Base-by-base conservation (phyloP, 2,113 vertebrate species). In the Lampris megalopsis region DNA sequence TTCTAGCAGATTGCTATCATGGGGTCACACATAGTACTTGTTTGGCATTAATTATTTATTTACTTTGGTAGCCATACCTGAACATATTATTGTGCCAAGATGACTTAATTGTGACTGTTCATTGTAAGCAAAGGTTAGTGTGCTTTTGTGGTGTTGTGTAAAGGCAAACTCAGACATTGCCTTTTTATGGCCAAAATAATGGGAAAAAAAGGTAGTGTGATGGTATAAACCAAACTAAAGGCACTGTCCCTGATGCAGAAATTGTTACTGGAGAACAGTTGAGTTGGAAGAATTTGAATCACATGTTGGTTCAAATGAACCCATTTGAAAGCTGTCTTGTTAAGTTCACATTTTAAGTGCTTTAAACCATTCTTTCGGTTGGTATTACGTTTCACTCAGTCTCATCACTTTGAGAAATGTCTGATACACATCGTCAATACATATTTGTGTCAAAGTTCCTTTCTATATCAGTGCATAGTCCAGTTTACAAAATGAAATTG, bases 1-100 rank as follows among this genome's bases (percentile, higher is more conserved):
- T 71, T 24, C 24, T 24, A 24, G 24, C 24, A 24, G 24, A 24
- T 24, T 24, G 24, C 24, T 24, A 0, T 24, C 24, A 24, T 24
- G 24, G 24, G 24, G 73, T 80, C 41, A 50, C 3, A 54, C 41
- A 58, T 47, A 57, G 67, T 82, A 24, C 4, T 85, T 59, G 41
- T 9, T 77, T 9, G 36, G 9, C 54, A 35, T 41, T 38, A 9
- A 58, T 64, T 89, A 84, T 89, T 83, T 91, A 77, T 77, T 69
- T 3, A 75, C 9, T 50, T 82, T 1, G 47, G 24, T 75, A 79
- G 62, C 38, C 79, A 79, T 71, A 56, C 75, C 69, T 81, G 36
- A 78, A 62, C 73, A 56, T 69, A 3, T 79, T 66, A 50, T 52
- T 71, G 50, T 69, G 38, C 6, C 60, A 0, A 24, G 36, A 48